Base-by-base conservation (phyloP, 2,797 vertebrate genomes). In the Pangasius djambal region DNA sequence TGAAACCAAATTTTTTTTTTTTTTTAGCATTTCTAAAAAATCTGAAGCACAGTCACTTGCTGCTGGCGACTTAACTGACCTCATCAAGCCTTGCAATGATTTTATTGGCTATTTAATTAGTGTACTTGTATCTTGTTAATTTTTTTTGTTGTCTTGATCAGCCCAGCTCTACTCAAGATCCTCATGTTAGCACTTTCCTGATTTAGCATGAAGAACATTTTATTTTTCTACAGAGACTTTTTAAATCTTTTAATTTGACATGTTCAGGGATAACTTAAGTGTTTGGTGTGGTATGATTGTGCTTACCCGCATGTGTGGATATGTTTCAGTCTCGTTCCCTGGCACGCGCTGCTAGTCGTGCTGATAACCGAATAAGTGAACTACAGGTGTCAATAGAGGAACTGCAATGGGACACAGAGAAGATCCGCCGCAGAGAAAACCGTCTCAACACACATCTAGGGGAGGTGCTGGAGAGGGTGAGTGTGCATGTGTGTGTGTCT, bases 361-460 rank as follows among this genome's bases (percentile, higher is more conserved):
- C 99, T 0, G 98, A 99, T 90, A 97, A 97, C 59, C 95, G 98
- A 0, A 96, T 99, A 37, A 97, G 96, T 2, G 97, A 98, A 93
- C 94, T 99, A 81, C 98, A 99, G 93, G 97, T 96, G 61, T 96
- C 97, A 91, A 98, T 98, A 10, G 98, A 99, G 89, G 98, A 99
- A 93, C 94, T 99, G 16, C 98, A 99, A 92, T 99, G 99, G 98
- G 98, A 99, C 94, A 99, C 98, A 90, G 98, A 99, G 94, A 99
- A 99, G 94, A 97, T 99, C 92, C 96, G 98, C 2, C 98, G 98
- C 40, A 93, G 98, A 74, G 98, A 99, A 89, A 98, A 99, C 92
- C 94, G 98, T 2, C 97, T 99, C 65, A 99, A 98, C 82, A 95
- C 97, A 0, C 98, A 99, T 92, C 94, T 99, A 85, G 97, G 94